A percentile compares a stretch with the other conserved stretches of the same genome.
These are phyloP conservation scores for Triops cancriformis DNA, from an alignment of 1,140 invertebrate genomes.

Conservation along the genomic window DNA sequence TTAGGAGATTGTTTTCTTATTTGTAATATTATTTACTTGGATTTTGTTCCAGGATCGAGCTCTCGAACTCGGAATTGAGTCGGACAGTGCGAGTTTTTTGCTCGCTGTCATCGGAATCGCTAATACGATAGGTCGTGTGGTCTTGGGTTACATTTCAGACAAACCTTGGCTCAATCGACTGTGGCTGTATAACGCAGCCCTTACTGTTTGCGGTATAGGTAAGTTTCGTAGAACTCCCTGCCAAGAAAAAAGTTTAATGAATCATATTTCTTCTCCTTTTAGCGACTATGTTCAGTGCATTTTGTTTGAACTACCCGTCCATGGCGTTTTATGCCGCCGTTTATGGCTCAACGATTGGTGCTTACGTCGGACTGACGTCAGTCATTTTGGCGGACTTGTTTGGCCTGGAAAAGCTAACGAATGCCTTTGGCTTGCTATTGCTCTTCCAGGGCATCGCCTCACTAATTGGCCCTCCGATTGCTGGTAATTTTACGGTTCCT, in stretches of 20 bases:
- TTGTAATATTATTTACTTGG: slow-evolving; percentile 9
- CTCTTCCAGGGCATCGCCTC: slow-evolving; percentile 88
- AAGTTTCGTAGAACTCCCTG: slow-evolving; percentile 37
- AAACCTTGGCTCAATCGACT: slow-evolving; percentile 80
- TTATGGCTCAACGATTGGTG: slow-evolving; percentile 83
- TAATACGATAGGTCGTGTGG: slow-evolving; percentile 73
- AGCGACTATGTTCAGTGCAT: slow-evolving; percentile 70
- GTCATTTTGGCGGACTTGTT: slow-evolving; percentile 79
- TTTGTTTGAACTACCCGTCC: slow-evolving; percentile 56
- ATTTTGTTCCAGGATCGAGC: slow-evolving; percentile 31
- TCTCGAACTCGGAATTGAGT: slow-evolving; percentile 44
- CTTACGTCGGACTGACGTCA: slow-evolving; percentile 85
- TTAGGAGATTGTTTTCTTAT: not conserved
- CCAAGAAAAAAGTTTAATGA: slow-evolving; percentile 36
- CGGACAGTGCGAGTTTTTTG: slow-evolving; percentile 53
- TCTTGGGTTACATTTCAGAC: slow-evolving; percentile 75
- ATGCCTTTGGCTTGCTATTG: slow-evolving; percentile 82
- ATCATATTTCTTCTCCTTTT: slow-evolving; percentile 38
- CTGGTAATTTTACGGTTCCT: slow-evolving; percentile 50
- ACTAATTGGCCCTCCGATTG: slow-evolving; percentile 76
- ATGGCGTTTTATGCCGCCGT: slow-evolving; percentile 66
- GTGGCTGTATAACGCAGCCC: slow-evolving; percentile 74
- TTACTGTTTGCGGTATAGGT: slow-evolving; percentile 75
- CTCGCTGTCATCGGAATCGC: slow-evolving; percentile 72
- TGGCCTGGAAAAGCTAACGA: slow-evolving; percentile 77